These are phyloP conservation scores for Coleophora deauratella DNA, from an alignment of 2,888 invertebrate species.

Conservation along the genomic window DNA sequence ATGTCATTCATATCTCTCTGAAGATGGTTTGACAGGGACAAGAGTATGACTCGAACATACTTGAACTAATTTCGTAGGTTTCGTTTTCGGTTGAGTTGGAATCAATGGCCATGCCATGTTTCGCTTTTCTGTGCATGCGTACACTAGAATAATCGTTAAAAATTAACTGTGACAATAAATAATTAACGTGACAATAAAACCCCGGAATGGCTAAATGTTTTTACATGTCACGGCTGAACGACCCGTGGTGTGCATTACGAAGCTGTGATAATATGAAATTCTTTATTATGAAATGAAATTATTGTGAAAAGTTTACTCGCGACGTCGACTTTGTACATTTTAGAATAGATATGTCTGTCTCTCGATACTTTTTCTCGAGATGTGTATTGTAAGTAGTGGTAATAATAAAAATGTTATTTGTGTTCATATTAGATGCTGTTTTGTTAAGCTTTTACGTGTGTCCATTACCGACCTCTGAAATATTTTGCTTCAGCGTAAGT, in stretches of 20 bases:
- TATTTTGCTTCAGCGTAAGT: not conserved
- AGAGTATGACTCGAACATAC: too few species aligned
- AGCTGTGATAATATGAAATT: conserved; percentile 51
- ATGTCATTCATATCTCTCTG: too few species aligned
- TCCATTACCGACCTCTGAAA: not conserved
- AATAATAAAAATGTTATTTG: too few species aligned
- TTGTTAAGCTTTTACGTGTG: not conserved
- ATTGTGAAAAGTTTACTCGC: conserved; percentile 33
- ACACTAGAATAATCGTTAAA: not conserved
- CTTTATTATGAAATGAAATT: conserved; percentile 36
- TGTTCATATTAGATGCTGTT: not conserved
- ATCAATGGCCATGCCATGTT: too few species aligned
- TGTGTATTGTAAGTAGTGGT: conserved; percentile 10
- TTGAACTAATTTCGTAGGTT: too few species aligned
- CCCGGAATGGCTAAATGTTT: conserved; percentile 38
- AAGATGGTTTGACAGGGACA: too few species aligned
- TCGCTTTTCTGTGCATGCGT: too few species aligned
- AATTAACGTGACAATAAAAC: conserved; percentile 8
- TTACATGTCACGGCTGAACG: conserved; percentile 40
- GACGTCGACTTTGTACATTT: conserved; percentile 25
- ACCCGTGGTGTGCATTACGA: conserved; percentile 48
- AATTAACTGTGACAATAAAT: not conserved
- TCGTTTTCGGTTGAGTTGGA: too few species aligned
- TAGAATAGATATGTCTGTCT: conserved; percentile 19
- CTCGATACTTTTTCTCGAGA: conserved; percentile 54